These are phyloP conservation scores for Chloroceryle aenea DNA, from an alignment of 2,113 vertebrate genomes.

Conservation along the genomic window DNA sequence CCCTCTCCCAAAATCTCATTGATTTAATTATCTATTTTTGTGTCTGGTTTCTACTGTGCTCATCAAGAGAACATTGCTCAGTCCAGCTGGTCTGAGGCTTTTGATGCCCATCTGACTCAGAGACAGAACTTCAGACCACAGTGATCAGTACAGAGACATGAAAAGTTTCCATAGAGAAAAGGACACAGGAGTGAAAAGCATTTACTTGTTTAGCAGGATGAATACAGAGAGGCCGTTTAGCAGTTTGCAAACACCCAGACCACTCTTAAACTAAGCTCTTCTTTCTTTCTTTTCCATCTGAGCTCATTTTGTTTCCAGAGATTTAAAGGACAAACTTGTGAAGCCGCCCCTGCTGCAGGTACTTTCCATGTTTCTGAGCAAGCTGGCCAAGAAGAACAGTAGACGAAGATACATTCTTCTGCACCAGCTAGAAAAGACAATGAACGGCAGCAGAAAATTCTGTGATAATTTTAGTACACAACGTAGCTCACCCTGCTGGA, in stretches of 20 bases:
- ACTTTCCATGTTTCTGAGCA: not conserved
- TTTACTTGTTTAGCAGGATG: not conserved
- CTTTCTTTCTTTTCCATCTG: not conserved
- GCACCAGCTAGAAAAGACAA: not conserved
- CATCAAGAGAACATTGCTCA: not conserved
- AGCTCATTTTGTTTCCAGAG: not conserved
- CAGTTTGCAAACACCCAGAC: not conserved
- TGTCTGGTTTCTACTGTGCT: not conserved
- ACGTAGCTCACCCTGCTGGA: not conserved
- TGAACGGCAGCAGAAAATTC: not conserved
- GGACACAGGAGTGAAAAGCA: not conserved
- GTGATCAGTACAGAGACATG: not conserved
- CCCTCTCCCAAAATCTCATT: not conserved
- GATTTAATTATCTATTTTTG: slow-evolving; percentile 1
- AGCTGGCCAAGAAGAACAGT: slow-evolving; percentile 10
- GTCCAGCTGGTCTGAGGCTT: not conserved
- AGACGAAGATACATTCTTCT: not conserved
- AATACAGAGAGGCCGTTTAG: not conserved
- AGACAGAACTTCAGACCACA: slow-evolving; percentile 10
- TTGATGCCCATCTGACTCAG: not conserved
- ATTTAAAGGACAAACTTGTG: not conserved
- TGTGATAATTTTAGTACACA: not conserved
- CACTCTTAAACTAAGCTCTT: not conserved
- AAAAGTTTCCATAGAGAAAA: not conserved
- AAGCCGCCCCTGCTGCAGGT: slow-evolving; percentile 17